Percentiles rank a stretch among this genome's conserved stretches.
phyloP scores from a whole-genome alignment of 2,797 vertebrate genomes.

The Lates japonicus region DNA sequence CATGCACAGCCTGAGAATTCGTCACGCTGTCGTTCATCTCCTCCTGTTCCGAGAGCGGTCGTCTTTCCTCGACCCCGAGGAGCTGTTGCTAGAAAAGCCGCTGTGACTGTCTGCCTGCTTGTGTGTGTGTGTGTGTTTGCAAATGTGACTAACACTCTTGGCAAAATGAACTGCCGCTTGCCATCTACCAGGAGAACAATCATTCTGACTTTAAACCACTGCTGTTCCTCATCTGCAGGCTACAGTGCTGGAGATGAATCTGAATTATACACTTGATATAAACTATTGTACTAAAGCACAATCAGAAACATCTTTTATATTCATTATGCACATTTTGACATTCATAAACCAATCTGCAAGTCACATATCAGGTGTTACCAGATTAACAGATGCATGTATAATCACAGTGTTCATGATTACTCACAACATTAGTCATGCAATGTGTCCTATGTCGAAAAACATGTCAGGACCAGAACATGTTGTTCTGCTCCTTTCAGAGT shows the following conservation, averaged over 20 bases:
- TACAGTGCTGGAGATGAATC: background rate
- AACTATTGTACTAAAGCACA: background rate
- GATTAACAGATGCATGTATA: conserved; percentile 29
- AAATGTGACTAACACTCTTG: conserved; percentile 45
- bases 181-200: conserved; percentile 16
- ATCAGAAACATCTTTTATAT: background rate
- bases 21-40: conserved; percentile 29
- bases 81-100: conserved; percentile 36
- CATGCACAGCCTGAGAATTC: conserved; percentile 6
- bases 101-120: conserved; percentile 11
- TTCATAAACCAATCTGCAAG: conserved; percentile 2
- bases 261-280: background rate
- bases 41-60: conserved; percentile 39
- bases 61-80: conserved; percentile 23
- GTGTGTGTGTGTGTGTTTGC: conserved; percentile 2
- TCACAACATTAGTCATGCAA: conserved; percentile 27
- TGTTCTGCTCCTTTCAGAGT: conserved; percentile 22
- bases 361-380: conserved; percentile 19
- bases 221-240: background rate
- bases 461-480: conserved; percentile 8
- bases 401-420: conserved; percentile 23
- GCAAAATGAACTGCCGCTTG: conserved; percentile 27
- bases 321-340: background rate
- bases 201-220: conserved; percentile 12
- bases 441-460: conserved; percentile 16